Evolutionary conservation across 2,797 vertebrate species (phyloP), one percentile per base, ranked within the genome.

Genomic region (Eulemur coronatus): DNA sequence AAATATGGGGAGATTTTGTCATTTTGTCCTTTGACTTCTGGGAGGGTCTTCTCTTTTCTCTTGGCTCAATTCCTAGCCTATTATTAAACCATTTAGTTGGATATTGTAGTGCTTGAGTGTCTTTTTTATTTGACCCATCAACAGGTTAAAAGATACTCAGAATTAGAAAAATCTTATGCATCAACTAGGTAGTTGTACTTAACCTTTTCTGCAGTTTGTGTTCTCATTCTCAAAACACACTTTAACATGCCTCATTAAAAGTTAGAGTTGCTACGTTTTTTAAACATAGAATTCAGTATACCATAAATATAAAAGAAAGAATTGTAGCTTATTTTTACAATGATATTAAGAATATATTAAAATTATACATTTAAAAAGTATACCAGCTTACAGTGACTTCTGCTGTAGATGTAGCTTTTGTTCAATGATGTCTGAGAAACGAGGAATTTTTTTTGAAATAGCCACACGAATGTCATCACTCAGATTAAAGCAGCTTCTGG

Each of bases 401-500:
- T 95, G 92, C 69, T 96, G 96, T 15, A 95, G 65, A 65, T 89
- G 91, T 3, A 95, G 48, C 55, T 97, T 97, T 72, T 96, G 96
- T 76, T 97, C 96, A 91, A 97, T 93, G 85, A 97, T 97, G 61
- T 97, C 96, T 81, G 97, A 96, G 73, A 97, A 97, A 93, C 89
- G 96, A 97, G 97, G 97, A 91, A 96, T 78, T 65, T 95, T 97
- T 96, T 97, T 97, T 55, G 96, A 97, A 95, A 97, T 97, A 88
- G 97, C 96, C 78, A 97, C 91, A 73, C 82, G 96, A 38, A 96
- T 95, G 63, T 97, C 96, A 59, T 97, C 95, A 82, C 63, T 96
- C 91, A 95, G 11, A 79, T 69, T 95, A 90, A 96, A 52, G 81
- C 61, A 81, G 85, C 89, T 91, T 93, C 95, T 95, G 61, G 97